Evolutionary conservation across 2,888 invertebrate species (phyloP), one percentile per base, ranked within the genome.

Genomic region (Deroplatys truncata): DNA sequence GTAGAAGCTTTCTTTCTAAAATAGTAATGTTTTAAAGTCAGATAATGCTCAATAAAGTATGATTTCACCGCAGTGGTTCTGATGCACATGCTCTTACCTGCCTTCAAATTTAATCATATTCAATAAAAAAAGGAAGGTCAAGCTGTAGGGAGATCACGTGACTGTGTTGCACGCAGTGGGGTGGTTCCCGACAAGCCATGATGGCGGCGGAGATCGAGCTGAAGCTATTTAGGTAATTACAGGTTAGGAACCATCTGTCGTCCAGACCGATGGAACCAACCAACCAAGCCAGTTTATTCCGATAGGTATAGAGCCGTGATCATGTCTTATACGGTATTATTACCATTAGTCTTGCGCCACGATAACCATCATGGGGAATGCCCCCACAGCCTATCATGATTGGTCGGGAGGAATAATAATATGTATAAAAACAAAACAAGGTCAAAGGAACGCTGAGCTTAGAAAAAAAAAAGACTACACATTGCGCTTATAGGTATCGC

Each of bases 171-270:
- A 72, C 56, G 56, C 56, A 72, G 56, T 20, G 25, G 56, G 56
- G 56, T 72, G 56, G 56, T 72, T 72, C 56, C 56, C 56, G 56
- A 72, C 56, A 72, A 72, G 83, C 35, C 83, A 87, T 87, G 29
- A 87, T 87, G 87, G 83, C 83, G 87, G 87, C 87, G 82, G 87
- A 87, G 87, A 87, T 87, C 87, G 87, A 87, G 87, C 82, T 87
- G 87, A 87, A 83, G 87, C 88, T 86, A 86, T 86, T 86, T 72
- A 84, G 84, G 84, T 84, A 86, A 89, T 89, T 86, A 89, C 89
- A 89, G 89, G 86, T 86, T 89, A 85, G 56, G 86, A 86, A 84
- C 86, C 86, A 86, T 84, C 89, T 84, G 88, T 88, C 88, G 88
- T 88, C 88, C 88, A 88, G 86, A 89, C 86, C 82, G 87, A 35